Percentiles rank a stretch among this genome's conserved stretches.
Conservation (phyloP, 2,113 vertebrate species). For the Cnemophilus loriae region DNA sequence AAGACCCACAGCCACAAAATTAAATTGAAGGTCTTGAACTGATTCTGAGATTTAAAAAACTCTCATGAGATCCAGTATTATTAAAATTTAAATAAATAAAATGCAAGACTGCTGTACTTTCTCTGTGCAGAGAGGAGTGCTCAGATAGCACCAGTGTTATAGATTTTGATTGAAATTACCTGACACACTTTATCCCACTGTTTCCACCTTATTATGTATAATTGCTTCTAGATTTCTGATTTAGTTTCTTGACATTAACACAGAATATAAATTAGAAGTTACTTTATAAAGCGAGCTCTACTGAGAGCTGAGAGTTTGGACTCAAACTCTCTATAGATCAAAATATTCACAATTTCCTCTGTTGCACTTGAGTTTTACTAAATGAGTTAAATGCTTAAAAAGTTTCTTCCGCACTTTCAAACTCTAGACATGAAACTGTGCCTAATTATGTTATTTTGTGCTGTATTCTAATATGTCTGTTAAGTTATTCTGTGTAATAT, state of each 20-base stretch:
- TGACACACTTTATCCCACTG: not conserved
- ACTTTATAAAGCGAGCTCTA: not conserved
- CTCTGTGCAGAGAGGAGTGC: not conserved
- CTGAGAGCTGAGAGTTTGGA: not conserved
- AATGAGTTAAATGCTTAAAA: not conserved
- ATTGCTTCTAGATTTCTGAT: slow-evolving; percentile 2
- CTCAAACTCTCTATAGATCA: not conserved
- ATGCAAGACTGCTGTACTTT: not conserved
- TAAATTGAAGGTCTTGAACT: not conserved
- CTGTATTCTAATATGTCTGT: not conserved
- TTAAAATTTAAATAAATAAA: not conserved
- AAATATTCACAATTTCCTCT: not conserved
- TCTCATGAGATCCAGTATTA: not conserved
- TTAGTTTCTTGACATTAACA: slow-evolving; percentile 19
- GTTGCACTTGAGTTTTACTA: not conserved
- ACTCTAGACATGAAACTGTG: not conserved
- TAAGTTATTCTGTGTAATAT: not conserved
- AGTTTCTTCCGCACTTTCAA: not conserved
- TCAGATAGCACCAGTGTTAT: not conserved
- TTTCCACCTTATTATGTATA: not conserved
- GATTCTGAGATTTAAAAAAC: not conserved
- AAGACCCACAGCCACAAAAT: not conserved
- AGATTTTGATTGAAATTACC: not conserved
- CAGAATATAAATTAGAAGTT: not conserved
- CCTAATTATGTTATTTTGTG: not conserved